These are phyloP conservation scores for Cydia pomonella DNA, from an alignment of 1,140 invertebrate species.

Conservation along the genomic window DNA sequence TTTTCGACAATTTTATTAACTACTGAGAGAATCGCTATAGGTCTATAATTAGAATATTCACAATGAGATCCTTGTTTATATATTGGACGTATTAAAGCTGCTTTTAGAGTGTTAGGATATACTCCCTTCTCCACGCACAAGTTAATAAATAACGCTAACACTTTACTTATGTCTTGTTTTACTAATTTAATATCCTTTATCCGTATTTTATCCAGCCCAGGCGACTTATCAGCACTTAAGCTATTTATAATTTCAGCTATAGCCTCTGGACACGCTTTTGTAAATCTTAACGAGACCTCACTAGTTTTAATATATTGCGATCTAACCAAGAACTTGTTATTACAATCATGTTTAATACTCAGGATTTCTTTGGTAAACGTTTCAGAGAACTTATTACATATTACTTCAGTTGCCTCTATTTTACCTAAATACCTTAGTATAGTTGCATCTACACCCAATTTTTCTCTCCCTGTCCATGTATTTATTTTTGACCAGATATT, in stretches of 20 bases:
- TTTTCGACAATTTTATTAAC: too few relatives aligned
- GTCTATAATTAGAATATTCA: too few relatives aligned
- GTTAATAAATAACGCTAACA: conserved; percentile 38
- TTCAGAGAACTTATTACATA: conserved; percentile 23
- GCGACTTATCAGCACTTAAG: too few relatives aligned
- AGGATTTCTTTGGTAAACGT: conserved; percentile 24
- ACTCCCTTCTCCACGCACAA: conserved; percentile 35
- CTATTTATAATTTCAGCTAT: too few relatives aligned
- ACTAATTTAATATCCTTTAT: conserved; percentile 37
- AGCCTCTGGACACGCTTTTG: too few relatives aligned
- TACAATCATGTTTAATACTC: conserved; percentile 34
- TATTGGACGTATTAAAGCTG: conserved; percentile 43
- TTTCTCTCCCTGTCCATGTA: conserved; percentile 7
- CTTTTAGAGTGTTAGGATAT: conserved; percentile 41
- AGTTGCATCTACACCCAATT: neutral
- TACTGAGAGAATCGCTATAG: too few relatives aligned
- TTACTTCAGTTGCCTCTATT: too few relatives aligned
- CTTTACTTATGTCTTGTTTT: conserved; percentile 8
- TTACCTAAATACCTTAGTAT: conserved; percentile 19
- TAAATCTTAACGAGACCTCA: too few relatives aligned
- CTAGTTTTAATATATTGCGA: conserved; percentile 37
- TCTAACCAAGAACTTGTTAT: conserved; percentile 38
- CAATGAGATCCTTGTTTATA: too few relatives aligned
- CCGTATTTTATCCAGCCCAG: too few relatives aligned
- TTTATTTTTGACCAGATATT: conserved; percentile 26